Evolutionary conservation across 2,888 invertebrate species (phyloP), one percentile per base, ranked within the genome.

Genomic region (Neuroscelio doddi): DNA sequence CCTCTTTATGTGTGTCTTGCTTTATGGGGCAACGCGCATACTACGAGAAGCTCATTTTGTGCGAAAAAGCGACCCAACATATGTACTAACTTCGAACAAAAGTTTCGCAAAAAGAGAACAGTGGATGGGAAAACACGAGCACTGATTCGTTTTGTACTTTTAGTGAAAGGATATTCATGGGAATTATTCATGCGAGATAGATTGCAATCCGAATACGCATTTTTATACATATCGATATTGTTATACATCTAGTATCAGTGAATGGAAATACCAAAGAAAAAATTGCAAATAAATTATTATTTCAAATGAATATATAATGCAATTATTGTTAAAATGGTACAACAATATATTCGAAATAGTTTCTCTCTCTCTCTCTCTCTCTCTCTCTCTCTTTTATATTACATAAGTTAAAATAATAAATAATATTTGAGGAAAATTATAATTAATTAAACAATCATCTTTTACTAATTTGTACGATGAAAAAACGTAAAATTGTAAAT

Each of bases 1-100:
- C 36, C 47, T 46, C 32, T 56, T 41, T 45, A 45, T 56, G 47
- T 56, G 47, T 39, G 46, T 38, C 55, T 56, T 56, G 55, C 47
- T 56, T 56, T 56, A 47, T 47, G 47, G 41, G 32, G 47, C 41
- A 46, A 46, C 21, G 34, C 24, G 46, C 34, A 26, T 26, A 38
- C 49, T 14, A 36, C 38, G 49, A 17, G 24, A 24, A 57, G 44
- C 49, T 57, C 49, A 49, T 57, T 57, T 49, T 42, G 34, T 21
- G 32, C 42, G 41, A 56, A 56, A 56, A 47, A 49, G 32, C 47
- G 34, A 17, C 41, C 34, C 42, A 34, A 44, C 57, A 50, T 50
- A 57, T 50, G 50, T 49, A 49, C 36, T 3, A 55, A 46, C 17
- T 57, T 49, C 16, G 49, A 42, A 42, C 57, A 41, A 52, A 52